Percentiles rank a stretch among this genome's conserved stretches.
Conservation (phyloP, 2,113 vertebrate genomes). For the Pteruthius melanotis region DNA sequence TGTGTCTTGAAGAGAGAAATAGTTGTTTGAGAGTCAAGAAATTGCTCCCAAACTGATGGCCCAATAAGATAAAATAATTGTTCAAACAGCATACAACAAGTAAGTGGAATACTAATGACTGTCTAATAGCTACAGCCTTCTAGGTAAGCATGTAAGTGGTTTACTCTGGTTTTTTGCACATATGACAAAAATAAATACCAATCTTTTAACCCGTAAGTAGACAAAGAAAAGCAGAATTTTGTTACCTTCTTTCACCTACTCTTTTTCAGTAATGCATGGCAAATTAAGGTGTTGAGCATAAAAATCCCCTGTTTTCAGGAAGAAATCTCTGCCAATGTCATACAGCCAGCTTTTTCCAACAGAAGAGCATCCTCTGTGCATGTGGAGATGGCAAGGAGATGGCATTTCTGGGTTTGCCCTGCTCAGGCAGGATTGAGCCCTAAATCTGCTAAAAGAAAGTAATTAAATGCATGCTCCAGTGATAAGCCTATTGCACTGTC, state of each 20-base stretch:
- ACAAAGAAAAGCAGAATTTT: neutral
- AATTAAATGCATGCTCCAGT: neutral
- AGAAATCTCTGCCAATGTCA: neutral
- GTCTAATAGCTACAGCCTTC: neutral
- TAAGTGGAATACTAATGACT: neutral
- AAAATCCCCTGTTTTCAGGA: neutral
- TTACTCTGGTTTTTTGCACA: neutral
- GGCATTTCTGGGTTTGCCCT: neutral
- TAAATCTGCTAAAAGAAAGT: neutral
- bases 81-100: neutral
- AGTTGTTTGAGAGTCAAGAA: neutral
- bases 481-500: neutral
- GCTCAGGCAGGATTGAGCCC: neutral
- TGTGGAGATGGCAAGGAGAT: neutral
- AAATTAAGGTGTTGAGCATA: neutral
- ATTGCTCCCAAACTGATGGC: neutral
- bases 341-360: neutral
- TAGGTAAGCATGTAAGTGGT: neutral
- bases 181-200: neutral
- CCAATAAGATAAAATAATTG: neutral
- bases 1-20: neutral
- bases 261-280: neutral
- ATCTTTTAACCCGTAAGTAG: neutral
- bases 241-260: neutral
- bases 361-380: neutral